A percentile compares a stretch with the other conserved stretches of the same genome.
These are phyloP conservation scores for Nannoperca australis DNA, from an alignment of 2,797 vertebrate genomes.

Conservation along the genomic window DNA sequence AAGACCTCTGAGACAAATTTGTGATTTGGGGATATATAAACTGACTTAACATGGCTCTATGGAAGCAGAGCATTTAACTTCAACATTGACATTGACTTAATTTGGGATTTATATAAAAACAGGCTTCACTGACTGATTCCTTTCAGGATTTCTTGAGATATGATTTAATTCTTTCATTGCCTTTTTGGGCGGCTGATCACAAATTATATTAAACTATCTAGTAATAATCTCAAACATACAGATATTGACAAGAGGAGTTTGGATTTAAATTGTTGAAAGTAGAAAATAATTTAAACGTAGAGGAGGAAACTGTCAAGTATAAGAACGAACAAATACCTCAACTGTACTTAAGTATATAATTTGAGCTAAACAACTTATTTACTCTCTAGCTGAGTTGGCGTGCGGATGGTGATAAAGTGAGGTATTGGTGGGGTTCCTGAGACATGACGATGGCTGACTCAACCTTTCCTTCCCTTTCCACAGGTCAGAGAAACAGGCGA, in stretches of 20 bases:
- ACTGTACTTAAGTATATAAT: slow-evolving; percentile 17
- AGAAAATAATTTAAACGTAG: not conserved
- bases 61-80: not conserved
- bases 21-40: not conserved
- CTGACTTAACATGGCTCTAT: not conserved
- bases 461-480: slow-evolving; percentile 61
- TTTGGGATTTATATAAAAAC: not conserved
- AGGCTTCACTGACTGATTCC: slow-evolving; percentile 1
- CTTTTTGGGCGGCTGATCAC: not conserved
- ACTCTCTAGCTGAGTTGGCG: slow-evolving; percentile 25
- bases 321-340: slow-evolving; percentile 30
- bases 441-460: slow-evolving; percentile 77
- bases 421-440: slow-evolving; percentile 58
- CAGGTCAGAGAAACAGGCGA: slow-evolving; percentile 71
- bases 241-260: not conserved
- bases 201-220: not conserved
- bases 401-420: slow-evolving; percentile 68
- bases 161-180: not conserved
- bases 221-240: not conserved
- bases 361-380: slow-evolving; percentile 46
- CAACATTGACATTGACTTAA: not conserved
- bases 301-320: not conserved
- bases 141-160: not conserved
- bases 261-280: not conserved
- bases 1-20: slow-evolving; percentile 2